Conservation (phyloP, 2,797 vertebrate genomes). For the Garrulus glandarius region DNA sequence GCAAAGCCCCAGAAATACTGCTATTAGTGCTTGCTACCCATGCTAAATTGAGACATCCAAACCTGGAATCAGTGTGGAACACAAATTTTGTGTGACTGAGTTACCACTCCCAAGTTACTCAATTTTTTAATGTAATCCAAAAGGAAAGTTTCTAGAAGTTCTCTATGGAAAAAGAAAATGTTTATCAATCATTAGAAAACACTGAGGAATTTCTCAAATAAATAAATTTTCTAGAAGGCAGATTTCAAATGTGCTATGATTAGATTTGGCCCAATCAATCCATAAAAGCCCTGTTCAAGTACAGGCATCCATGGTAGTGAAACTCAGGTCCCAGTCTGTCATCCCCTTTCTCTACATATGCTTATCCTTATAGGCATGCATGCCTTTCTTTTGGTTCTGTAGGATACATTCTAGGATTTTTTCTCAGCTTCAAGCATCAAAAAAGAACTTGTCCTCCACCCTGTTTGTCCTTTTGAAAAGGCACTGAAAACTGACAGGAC, state of each 20-base stretch:
- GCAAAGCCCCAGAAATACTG: not conserved
- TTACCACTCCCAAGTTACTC: not conserved
- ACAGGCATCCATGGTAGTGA: not conserved
- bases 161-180: not conserved
- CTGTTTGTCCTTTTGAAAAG: not conserved
- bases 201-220: not conserved
- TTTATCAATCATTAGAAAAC: not conserved
- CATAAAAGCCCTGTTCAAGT: not conserved
- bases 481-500: not conserved
- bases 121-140: not conserved
- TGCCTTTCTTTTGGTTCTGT: not conserved
- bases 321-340: not conserved
- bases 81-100: accelerated
- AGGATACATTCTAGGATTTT: not conserved
- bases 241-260: not conserved
- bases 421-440: not conserved
- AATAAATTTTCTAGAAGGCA: not conserved
- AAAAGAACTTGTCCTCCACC: not conserved
- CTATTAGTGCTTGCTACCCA: not conserved
- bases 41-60: not conserved
- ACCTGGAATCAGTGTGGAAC: not conserved
- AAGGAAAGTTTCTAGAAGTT: not conserved
- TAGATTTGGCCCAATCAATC: not conserved
- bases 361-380: not conserved
- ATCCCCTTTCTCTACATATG: not conserved